Conservation (phyloP, 2,113 vertebrate genomes). For the Tragelaphus scriptus region DNA sequence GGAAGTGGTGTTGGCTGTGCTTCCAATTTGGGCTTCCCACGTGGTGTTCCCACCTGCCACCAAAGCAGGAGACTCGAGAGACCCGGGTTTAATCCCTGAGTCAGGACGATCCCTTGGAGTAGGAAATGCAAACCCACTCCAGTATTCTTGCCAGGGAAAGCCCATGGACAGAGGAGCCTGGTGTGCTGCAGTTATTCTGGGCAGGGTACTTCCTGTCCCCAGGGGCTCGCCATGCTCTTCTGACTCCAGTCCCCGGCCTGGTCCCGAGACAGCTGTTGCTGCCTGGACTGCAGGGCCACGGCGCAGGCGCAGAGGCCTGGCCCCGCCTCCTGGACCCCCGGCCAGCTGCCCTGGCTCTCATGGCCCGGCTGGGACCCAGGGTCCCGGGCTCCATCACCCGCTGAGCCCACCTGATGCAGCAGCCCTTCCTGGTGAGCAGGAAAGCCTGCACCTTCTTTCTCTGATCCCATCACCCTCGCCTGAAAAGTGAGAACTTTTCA, state of each 20-base stretch:
- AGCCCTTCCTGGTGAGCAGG: neutral
- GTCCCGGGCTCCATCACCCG: neutral
- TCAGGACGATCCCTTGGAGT: neutral
- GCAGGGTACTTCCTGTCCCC: neutral
- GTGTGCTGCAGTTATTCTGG: neutral
- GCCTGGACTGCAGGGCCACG: neutral
- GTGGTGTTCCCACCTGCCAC: neutral
- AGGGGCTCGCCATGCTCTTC: neutral
- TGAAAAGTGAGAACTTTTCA: neutral
- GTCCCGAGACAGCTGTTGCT: no score
- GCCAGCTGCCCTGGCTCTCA: neutral
- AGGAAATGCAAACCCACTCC: neutral
- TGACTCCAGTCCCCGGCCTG: neutral
- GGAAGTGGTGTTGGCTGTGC: neutral
- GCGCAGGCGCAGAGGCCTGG: fast-evolving
- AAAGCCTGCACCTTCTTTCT: neutral
- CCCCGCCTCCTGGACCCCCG: neutral
- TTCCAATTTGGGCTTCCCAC: neutral
- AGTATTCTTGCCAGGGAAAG: neutral
- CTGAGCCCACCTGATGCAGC: neutral
- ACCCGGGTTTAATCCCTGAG: neutral
- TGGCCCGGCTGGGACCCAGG: fast-evolving
- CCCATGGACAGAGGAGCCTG: neutral
- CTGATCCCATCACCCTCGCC: neutral
- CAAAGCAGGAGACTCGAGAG: neutral